Conservation (phyloP, 2,888 invertebrate species). For the Petrolisthes manimaculis region DNA sequence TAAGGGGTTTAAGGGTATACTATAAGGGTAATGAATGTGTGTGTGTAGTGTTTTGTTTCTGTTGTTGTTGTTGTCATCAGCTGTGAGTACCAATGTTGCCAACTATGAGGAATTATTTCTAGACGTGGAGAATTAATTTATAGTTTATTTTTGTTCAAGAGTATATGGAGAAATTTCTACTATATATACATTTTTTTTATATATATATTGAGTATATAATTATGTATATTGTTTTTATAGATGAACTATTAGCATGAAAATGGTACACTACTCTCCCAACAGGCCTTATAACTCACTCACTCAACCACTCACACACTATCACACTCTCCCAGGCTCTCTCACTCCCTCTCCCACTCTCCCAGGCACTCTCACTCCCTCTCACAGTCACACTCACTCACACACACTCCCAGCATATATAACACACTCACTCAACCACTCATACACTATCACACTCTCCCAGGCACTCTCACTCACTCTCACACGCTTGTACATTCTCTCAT, state of each 20-base stretch:
- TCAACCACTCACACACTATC: not conserved
- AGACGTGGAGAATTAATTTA: too few species aligned
- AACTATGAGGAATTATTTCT: too few species aligned
- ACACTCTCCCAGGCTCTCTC: not conserved
- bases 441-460: not conserved
- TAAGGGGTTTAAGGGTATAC: too few species aligned
- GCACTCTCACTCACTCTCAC: too few species aligned
- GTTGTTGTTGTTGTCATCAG: too few species aligned
- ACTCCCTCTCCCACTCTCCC: not conserved
- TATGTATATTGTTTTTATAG: conserved; percentile 3
- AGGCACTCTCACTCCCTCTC: not conserved
- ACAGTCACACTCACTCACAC: not conserved
- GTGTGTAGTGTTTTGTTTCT: too few species aligned
- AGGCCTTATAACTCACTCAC: not conserved
- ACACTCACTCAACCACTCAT: not conserved
- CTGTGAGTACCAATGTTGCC: too few species aligned
- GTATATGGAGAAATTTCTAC: conserved; percentile 6
- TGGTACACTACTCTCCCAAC: not conserved
- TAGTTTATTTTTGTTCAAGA: conserved; percentile 5
- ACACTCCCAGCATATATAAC: not conserved
- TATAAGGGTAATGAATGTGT: too few species aligned
- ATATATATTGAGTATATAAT: not conserved
- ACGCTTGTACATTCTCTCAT: not conserved
- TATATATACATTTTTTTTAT: conserved; percentile 24
- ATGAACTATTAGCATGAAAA: not conserved